Evolutionary conservation across 2,113 vertebrate genomes (phyloP).

Genomic region (Anarhynchus alexandrinus): DNA sequence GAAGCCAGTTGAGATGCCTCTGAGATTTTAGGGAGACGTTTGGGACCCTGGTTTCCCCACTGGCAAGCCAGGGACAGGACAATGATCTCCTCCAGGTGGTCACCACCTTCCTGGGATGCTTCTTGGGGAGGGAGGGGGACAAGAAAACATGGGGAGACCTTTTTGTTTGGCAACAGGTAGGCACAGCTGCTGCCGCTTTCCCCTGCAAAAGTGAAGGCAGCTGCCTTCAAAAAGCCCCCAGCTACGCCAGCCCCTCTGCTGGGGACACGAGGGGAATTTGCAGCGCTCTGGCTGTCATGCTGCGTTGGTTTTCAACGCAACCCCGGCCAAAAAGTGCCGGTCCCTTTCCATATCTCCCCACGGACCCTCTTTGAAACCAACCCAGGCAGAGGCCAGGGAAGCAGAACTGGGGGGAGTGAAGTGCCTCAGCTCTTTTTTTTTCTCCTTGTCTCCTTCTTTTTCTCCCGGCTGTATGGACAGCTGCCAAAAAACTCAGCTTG

Average conservation of each 20-base stretch:
- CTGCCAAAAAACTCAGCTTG: constrained; percentile 38
- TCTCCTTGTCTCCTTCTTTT: background rate
- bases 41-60: background rate
- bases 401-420: background rate
- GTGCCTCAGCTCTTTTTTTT: background rate
- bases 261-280: background rate
- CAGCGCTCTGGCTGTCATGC: fast-evolving
- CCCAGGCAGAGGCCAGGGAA: background rate
- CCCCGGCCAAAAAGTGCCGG: background rate
- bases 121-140: background rate
- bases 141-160: background rate
- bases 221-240: background rate
- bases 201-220: background rate
- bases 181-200: background rate
- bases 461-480: background rate
- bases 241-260: background rate
- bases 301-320: background rate
- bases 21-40: background rate
- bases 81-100: background rate
- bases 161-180: background rate
- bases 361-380: background rate
- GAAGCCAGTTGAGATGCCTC: fast-evolving
- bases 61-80: background rate
- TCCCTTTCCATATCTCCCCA: background rate
- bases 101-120: background rate